A percentile compares a stretch with the other conserved stretches of the same genome.
phyloP scores from a whole-genome alignment of 2,797 vertebrate species.

The Leuciscus waleckii region DNA sequence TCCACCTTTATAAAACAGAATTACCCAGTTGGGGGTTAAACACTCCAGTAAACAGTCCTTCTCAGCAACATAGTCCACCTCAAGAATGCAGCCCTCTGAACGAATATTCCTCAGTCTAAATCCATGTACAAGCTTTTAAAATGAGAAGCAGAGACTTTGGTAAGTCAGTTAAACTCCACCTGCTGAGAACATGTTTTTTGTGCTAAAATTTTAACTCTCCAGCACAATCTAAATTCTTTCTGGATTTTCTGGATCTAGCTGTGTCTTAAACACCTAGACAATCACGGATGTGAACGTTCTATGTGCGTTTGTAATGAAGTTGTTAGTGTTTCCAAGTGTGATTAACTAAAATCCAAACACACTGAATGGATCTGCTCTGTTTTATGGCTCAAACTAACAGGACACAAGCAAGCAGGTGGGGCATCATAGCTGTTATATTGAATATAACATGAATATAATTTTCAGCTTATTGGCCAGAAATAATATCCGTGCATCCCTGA shows the following conservation, averaged over 20 bases:
- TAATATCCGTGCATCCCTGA: neutral
- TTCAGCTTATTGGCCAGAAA: neutral
- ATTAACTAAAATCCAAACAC: neutral
- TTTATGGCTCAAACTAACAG: neutral
- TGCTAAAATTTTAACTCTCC: neutral
- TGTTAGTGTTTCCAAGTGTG: neutral
- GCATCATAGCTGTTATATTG: neutral
- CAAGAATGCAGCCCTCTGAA: neutral
- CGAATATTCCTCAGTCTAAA: neutral
- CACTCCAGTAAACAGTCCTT: conserved; percentile 6
- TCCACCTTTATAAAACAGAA: neutral
- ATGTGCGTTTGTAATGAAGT: neutral
- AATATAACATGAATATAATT: neutral
- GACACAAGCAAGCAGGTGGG: neutral
- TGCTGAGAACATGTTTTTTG: neutral
- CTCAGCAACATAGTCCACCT: neutral
- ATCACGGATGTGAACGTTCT: neutral
- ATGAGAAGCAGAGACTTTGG: neutral
- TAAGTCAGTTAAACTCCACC: neutral
- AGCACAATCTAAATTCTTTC: neutral
- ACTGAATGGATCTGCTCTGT: neutral
- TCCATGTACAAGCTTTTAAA: neutral
- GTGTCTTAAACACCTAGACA: neutral
- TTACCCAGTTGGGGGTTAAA: conserved; percentile 7
- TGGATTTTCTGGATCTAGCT: neutral